Evolutionary conservation across 2,113 vertebrate species (phyloP).

Genomic region (Peromyscus maniculatus): DNA sequence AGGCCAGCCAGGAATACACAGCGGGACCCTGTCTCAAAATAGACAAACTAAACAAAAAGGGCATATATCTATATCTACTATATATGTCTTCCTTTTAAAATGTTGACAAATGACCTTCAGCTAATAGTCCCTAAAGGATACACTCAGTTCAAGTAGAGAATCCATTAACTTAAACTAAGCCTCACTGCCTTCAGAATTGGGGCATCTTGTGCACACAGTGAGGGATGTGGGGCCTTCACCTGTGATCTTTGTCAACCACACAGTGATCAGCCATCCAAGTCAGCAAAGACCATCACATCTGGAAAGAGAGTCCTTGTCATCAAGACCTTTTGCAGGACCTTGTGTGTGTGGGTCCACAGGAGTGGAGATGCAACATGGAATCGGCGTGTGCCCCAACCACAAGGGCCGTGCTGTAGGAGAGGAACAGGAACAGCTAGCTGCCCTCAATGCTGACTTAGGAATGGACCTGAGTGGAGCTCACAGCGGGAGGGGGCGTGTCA

Average conservation of each 20-base stretch:
- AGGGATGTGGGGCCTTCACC: fast-evolving
- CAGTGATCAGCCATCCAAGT: fast-evolving
- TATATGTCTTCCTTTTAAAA: neutral
- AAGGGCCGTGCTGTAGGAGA: neutral
- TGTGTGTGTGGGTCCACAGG: neutral
- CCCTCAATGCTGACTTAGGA: neutral
- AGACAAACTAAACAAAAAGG: neutral
- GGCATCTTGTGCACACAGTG: fast-evolving
- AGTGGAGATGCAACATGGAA: fast-evolving
- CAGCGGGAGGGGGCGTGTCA: no score
- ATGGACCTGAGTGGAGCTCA: neutral
- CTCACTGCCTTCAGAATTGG: fast-evolving
- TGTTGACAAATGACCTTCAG: neutral
- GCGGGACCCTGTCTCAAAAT: neutral
- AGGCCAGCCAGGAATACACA: neutral
- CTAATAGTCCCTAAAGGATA: neutral
- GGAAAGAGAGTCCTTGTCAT: no score
- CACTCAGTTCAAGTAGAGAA: neutral
- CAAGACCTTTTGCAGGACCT: neutral
- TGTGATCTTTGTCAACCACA: neutral
- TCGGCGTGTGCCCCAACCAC: fast-evolving
- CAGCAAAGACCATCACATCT: neutral
- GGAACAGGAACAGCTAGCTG: fast-evolving
- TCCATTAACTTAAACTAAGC: no score
- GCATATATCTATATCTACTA: neutral